Percentiles rank a stretch among this genome's conserved stretches.
Evolutionary conservation across 2,113 vertebrate genomes (phyloP).

Genomic region (Steatornis caripensis): DNA sequence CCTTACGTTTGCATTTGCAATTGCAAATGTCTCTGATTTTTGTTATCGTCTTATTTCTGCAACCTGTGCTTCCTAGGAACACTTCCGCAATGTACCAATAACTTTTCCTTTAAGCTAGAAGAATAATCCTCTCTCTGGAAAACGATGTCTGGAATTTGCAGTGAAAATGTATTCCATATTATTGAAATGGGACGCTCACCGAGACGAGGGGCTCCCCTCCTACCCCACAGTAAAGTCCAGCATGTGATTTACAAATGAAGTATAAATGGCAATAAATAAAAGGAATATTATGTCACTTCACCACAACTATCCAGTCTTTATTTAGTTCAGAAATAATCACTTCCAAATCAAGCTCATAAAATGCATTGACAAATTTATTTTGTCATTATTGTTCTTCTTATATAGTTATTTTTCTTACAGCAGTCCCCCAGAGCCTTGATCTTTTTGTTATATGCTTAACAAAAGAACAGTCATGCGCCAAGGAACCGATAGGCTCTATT

Average conservation of each 20-base stretch:
- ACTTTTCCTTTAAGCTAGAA: neutral
- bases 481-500: slow-evolving; percentile 48
- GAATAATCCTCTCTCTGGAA: slow-evolving; percentile 19
- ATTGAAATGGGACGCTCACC: neutral
- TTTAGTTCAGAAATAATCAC: slow-evolving; percentile 22
- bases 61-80: neutral
- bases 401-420: slow-evolving; percentile 25
- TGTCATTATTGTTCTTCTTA: slow-evolving; percentile 7
- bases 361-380: neutral
- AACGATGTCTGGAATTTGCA: slow-evolving; percentile 27
- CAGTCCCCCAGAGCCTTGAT: slow-evolving; percentile 19
- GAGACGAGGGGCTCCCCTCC: neutral
- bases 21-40: neutral
- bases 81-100: neutral
- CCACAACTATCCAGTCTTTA: slow-evolving; percentile 16
- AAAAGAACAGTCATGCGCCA: slow-evolving; percentile 30
- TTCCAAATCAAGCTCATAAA: slow-evolving; percentile 18
- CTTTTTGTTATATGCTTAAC: slow-evolving; percentile 6
- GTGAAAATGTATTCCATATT: slow-evolving; percentile 33
- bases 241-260: neutral
- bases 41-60: neutral
- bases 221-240: neutral
- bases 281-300: neutral
- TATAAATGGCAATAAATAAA: slow-evolving; percentile 25
- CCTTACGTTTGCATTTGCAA: no score